Evolutionary conservation across 2,113 vertebrate species (phyloP), one percentile per base, ranked within the genome.

Genomic region (Helogale parvula): DNA sequence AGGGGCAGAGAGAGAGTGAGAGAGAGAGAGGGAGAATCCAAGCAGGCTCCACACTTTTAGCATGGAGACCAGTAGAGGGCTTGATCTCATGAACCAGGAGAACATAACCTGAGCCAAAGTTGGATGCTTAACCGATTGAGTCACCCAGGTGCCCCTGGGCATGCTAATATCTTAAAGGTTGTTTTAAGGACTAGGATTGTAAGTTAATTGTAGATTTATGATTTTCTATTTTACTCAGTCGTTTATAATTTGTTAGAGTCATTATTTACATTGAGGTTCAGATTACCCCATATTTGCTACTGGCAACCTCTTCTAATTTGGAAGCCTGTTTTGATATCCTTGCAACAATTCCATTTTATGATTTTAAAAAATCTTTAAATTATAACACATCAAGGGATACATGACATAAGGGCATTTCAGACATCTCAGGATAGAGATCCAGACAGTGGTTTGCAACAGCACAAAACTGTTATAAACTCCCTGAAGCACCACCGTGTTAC

Each of bases 381-480:
- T 95, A 16, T 60, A 80, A n/a, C 1, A 66, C 10, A 68, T 82
- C 25, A 90, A 94, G 47, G 2, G 60, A 85, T 65, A 57, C 2
- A 77, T 60, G 31, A 54, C 21, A 31, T 57, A 76, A 94, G 38
- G 57, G 6, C 31, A 82, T 92, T 86, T 96, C 33, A 90, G 38
- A 77, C 21, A 41, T 52, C 12, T 95, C 41, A 63, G 38, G 35
- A 76, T 88, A 84, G 63, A 96, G n/a, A 76, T 41, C 13, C 31
- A 93, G 29, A 69, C 17, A 68, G 82, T 76, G 57, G 10, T 76
- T 65, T 76, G 27, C 41, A 95, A 12, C 74, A 72, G 71, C 68
- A 95, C 38, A 87, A 27, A 86, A 79, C 79, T 90, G 25, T 84
- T 92, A 60, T 47, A 92, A 93, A 77, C 54, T 33, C 38, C 60